phyloP scores from a whole-genome alignment of 2,797 vertebrate species.

The Vultur gryphus region DNA sequence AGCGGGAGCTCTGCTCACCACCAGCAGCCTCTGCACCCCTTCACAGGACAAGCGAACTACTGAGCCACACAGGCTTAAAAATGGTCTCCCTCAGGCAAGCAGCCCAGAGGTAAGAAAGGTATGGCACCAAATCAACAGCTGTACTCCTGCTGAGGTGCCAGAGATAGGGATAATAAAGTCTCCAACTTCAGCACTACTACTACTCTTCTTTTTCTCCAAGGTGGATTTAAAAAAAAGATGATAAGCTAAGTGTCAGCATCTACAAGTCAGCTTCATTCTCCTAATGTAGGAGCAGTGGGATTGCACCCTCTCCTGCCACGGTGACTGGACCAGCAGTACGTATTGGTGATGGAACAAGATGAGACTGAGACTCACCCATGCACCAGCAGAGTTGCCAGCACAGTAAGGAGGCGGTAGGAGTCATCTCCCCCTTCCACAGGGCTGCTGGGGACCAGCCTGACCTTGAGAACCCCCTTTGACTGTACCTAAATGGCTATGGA shows the following conservation, averaged over 20 bases:
- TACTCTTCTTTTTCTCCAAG: neutral
- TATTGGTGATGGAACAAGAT: neutral
- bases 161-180: neutral
- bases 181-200: neutral
- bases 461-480: neutral
- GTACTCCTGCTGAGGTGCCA: neutral
- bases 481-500: neutral
- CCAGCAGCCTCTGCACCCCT: neutral
- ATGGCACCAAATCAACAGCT: neutral
- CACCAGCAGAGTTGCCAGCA: neutral
- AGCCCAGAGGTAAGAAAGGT: neutral
- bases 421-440: neutral
- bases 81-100: rapidly evolving
- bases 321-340: neutral
- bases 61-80: neutral
- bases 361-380: neutral
- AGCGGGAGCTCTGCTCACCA: neutral
- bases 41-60: neutral
- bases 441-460: neutral
- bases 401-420: neutral
- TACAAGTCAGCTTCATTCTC: neutral
- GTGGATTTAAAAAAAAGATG: neutral
- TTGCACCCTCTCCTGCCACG: neutral
- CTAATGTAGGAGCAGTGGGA: neutral
- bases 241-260: neutral